Evolutionary conservation across 30 jellyfish, hydroid and myxozoan genomes (phyloP).

Genomic region (Mastigias papua): DNA sequence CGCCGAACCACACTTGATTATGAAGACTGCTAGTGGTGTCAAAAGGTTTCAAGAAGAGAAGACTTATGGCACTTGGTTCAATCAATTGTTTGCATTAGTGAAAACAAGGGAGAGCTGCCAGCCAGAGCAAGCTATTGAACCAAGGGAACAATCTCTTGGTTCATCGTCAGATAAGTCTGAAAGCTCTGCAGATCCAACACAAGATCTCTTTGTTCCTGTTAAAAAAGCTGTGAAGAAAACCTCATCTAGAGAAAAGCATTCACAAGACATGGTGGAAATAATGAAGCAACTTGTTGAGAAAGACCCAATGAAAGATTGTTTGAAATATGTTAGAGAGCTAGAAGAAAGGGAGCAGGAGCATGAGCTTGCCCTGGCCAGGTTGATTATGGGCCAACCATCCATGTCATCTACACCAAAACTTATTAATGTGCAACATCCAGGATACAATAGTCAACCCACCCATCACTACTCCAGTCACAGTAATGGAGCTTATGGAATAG

Average conservation of each 20-base stretch:
- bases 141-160: constrained; percentile 9
- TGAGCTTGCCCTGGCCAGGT: constrained; percentile 42
- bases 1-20: no score
- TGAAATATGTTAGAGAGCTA: constrained; percentile 43
- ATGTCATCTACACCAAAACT: constrained; percentile 24
- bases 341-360: constrained; percentile 59
- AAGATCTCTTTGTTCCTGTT: constrained; percentile 53
- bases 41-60: constrained; percentile 64
- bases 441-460: constrained; percentile 45
- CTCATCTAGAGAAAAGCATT: constrained; percentile 5
- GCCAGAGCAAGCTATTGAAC: constrained; percentile 48
- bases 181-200: constrained; percentile 45
- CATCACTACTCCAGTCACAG: constrained; percentile 14
- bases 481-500: constrained; percentile 23
- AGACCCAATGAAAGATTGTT: constrained; percentile 60
- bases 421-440: background rate
- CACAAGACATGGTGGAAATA: background rate
- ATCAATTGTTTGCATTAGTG: constrained; percentile 69
- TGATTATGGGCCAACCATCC: constrained; percentile 45
- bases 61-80: constrained; percentile 62
- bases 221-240: constrained; percentile 51
- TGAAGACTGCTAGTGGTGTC: constrained; percentile 45
- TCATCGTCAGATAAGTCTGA: constrained; percentile 21
- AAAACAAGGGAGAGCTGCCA: constrained; percentile 60
- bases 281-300: constrained; percentile 42